Conservation (phyloP, 2,888 invertebrate genomes). For the Drosophila subquinaria region DNA sequence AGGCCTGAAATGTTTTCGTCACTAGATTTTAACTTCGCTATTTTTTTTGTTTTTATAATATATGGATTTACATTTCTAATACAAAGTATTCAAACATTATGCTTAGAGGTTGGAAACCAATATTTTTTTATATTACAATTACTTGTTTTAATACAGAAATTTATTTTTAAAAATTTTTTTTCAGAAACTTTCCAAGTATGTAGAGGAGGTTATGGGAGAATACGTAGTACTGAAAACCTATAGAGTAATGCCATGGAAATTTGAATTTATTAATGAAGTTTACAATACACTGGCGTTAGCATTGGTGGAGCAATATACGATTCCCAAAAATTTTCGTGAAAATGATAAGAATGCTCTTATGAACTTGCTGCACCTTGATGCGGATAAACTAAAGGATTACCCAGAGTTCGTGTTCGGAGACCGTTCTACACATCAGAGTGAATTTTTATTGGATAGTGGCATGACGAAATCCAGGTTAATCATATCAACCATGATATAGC, state of each 20-base stretch:
- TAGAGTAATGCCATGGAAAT: conserved; percentile 83
- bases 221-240: conserved; percentile 81
- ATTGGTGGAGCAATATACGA: conserved; percentile 69
- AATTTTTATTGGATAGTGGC: conserved; percentile 46
- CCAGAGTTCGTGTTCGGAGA: conserved; percentile 79
- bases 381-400: conserved; percentile 66
- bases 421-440: conserved; percentile 76
- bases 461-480: conserved; percentile 36
- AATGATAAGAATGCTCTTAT: conserved; percentile 54
- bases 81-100: too few species aligned
- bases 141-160: too few species aligned
- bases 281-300: conserved; percentile 81
- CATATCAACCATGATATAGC: background rate
- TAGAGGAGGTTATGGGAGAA: conserved; percentile 82
- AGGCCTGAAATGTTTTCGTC: too few species aligned
- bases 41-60: too few species aligned
- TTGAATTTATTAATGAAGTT: conserved; percentile 83
- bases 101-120: too few species aligned
- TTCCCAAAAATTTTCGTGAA: conserved; percentile 42
- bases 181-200: conserved; percentile 74
- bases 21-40: too few species aligned
- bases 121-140: too few species aligned
- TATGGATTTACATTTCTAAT: too few species aligned
- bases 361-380: conserved; percentile 62
- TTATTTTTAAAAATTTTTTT: too few species aligned